phyloP scores from a whole-genome alignment of 2,797 vertebrate genomes.

The Podarcis lilfordi region DNA sequence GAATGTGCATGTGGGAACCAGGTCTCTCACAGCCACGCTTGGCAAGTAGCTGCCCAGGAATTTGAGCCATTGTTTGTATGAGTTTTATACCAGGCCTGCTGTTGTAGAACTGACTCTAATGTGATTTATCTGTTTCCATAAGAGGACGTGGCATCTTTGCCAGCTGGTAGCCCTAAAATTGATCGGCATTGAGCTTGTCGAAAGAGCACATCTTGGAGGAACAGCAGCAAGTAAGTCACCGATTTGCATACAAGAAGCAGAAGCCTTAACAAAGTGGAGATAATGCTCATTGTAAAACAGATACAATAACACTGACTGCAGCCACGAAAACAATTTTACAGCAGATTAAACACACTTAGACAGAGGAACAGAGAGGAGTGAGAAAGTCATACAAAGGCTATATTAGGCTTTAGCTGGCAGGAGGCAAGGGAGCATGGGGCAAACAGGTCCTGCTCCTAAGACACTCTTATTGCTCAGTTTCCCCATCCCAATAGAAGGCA shows the following conservation, averaged over 20 bases:
- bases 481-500: background rate
- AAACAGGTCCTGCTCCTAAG: background rate
- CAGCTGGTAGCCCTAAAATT: background rate
- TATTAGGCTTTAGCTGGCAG: constrained; percentile 64
- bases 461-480: background rate
- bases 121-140: background rate
- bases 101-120: background rate
- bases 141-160: background rate
- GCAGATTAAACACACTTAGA: constrained; percentile 76
- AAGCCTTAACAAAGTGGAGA: constrained; percentile 60
- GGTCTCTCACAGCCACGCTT: background rate
- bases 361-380: constrained; percentile 55
- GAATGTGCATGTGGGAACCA: background rate
- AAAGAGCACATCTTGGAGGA: constrained; percentile 24
- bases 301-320: constrained; percentile 67
- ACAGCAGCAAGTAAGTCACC: constrained; percentile 39
- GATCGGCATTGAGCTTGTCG: background rate
- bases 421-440: constrained; percentile 9
- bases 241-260: constrained; percentile 65
- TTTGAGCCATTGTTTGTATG: background rate
- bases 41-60: background rate
- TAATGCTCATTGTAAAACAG: constrained; percentile 69
- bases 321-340: constrained; percentile 78
- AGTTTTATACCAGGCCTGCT: background rate
- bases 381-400: constrained; percentile 55